These are phyloP conservation scores for Diarsia dahlii DNA, from an alignment of 2,888 invertebrate genomes.

Conservation along the genomic window DNA sequence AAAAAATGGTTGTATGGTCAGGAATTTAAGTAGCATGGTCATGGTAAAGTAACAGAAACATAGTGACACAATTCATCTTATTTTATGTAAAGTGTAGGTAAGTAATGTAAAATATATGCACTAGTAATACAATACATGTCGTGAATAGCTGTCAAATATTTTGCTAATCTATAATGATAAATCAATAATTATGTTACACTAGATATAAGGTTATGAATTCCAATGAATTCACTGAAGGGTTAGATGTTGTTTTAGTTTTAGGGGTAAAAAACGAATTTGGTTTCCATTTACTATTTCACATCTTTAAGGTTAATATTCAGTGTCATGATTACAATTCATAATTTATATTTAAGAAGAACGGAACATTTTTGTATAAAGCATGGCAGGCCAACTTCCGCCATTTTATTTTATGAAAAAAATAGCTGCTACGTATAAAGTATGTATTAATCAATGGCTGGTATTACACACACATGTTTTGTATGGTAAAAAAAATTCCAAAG, in stretches of 20 bases:
- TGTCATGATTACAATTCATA: background rate
- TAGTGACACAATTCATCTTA: background rate
- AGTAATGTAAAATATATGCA: too few species aligned
- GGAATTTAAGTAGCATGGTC: background rate
- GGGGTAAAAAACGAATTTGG: background rate
- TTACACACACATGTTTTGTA: too few species aligned
- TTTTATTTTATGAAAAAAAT: too few species aligned
- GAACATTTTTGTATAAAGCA: too few species aligned
- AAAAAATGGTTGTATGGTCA: constrained; percentile 12
- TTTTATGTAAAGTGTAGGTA: background rate
- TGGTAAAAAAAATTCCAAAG: too few species aligned
- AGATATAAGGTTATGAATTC: background rate
- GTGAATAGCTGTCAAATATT: background rate
- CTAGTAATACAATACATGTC: background rate
- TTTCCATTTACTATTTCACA: background rate
- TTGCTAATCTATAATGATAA: background rate
- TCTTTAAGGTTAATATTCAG: background rate
- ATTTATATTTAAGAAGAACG: background rate
- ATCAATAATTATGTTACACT: background rate
- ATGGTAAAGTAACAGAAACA: background rate
- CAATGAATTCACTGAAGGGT: background rate
- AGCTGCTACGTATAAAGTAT: too few species aligned
- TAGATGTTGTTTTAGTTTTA: background rate
- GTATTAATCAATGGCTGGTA: too few species aligned
- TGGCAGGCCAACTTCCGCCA: too few species aligned